These are phyloP conservation scores for Mesoligia furuncula DNA, from an alignment of 2,888 invertebrate species.

Conservation along the genomic window DNA sequence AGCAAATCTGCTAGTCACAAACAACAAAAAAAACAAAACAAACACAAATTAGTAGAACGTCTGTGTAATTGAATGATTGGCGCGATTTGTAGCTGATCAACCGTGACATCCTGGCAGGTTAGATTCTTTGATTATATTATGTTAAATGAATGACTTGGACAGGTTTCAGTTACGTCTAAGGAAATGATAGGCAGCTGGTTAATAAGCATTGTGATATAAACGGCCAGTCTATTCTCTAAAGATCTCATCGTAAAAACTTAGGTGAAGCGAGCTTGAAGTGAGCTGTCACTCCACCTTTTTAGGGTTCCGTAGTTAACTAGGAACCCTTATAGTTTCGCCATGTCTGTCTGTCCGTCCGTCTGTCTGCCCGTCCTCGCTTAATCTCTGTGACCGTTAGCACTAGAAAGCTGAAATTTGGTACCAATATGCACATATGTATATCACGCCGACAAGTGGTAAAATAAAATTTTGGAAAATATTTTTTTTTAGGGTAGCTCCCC, in stretches of 20 bases:
- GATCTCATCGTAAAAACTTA: not conserved
- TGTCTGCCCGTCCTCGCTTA: no score
- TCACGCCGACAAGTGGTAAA: no score
- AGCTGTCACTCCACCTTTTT: not conserved
- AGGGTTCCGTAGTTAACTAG: no score
- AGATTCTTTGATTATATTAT: no score
- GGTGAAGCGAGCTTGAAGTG: not conserved
- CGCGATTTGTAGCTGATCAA: slow-evolving; percentile 31
- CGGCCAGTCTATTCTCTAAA: not conserved
- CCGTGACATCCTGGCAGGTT: not conserved
- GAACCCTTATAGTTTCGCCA: no score
- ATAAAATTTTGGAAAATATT: no score
- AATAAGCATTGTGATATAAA: not conserved
- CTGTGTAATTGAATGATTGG: slow-evolving; percentile 42
- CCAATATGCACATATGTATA: no score
- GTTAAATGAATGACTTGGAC: slow-evolving; percentile 2
- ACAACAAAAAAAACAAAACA: not conserved
- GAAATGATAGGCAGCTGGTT: not conserved
- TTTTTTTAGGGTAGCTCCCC: no score
- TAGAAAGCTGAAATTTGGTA: no score
- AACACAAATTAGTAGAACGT: slow-evolving; percentile 11
- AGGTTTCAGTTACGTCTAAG: slow-evolving; percentile 3
- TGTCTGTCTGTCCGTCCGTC: no score
- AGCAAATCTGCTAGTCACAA: not conserved
- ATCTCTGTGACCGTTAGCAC: no score